Percentiles rank a stretch among this genome's conserved stretches.
phyloP scores from a whole-genome alignment of 2,888 invertebrate species.

The Nebria salina region DNA sequence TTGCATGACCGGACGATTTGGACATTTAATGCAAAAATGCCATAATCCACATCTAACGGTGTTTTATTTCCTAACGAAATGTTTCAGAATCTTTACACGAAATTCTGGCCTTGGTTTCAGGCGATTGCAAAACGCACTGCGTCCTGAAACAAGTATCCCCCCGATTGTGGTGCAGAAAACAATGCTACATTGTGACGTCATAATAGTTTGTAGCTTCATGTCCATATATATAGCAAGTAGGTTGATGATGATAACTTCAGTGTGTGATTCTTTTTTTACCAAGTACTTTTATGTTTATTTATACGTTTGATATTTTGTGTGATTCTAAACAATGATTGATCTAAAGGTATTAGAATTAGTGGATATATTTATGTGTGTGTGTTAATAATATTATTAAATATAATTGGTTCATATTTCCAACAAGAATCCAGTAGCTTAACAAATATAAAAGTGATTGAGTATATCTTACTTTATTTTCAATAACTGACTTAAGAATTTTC shows the following conservation, averaged over 20 bases:
- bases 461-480: too few species aligned
- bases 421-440: too few species aligned
- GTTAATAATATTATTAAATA: too few species aligned
- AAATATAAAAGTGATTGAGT: too few species aligned
- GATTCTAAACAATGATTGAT: conserved; percentile 1
- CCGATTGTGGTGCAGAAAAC: conserved; percentile 20
- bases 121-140: conserved; percentile 34
- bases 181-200: conserved; percentile 44
- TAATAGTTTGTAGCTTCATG: conserved; percentile 51
- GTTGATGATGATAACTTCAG: conserved; percentile 52
- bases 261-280: conserved; percentile 50
- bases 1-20: background rate
- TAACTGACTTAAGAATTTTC: too few species aligned
- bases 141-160: background rate
- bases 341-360: conserved; percentile 6
- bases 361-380: background rate
- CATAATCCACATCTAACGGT: background rate
- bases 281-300: conserved; percentile 6
- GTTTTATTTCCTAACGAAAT: conserved; percentile 32
- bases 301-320: conserved; percentile 3
- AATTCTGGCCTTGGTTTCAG: conserved; percentile 41
- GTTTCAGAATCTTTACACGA: conserved; percentile 31
- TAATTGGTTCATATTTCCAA: too few species aligned
- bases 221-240: conserved; percentile 56
- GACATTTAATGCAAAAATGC: background rate